Conservation (phyloP, 1,140 invertebrate species). For the Eueides isabella region DNA sequence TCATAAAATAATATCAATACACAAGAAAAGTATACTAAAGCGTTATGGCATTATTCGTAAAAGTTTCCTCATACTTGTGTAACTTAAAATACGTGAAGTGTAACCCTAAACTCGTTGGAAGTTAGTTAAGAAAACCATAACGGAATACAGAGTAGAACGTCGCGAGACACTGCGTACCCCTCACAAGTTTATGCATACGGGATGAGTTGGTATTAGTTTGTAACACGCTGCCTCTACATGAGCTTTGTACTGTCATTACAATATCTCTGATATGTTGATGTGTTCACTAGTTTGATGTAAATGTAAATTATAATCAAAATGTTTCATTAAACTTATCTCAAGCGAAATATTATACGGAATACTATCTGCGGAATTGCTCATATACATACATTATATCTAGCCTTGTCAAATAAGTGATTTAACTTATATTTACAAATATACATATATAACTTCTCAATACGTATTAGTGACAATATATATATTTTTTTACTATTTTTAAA, state of each 20-base stretch:
- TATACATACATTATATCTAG: not conserved
- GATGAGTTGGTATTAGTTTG: slow-evolving; percentile 67
- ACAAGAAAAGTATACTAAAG: not conserved
- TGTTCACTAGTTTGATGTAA: slow-evolving; percentile 46
- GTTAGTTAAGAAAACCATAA: slow-evolving; percentile 40
- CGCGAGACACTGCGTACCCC: slow-evolving; percentile 38
- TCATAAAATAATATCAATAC: not conserved
- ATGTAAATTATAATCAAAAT: slow-evolving; percentile 43
- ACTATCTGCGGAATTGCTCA: not conserved
- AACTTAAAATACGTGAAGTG: slow-evolving; percentile 17
- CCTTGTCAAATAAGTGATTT: not conserved
- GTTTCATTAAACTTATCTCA: slow-evolving; percentile 29
- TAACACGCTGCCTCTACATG: slow-evolving; percentile 46
- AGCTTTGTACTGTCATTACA: slow-evolving; percentile 62
- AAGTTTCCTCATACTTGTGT: not conserved
- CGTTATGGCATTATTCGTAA: not conserved
- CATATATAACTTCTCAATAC: not conserved
- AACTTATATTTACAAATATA: not conserved
- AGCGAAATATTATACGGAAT: slow-evolving; percentile 27
- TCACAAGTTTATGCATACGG: slow-evolving; percentile 64
- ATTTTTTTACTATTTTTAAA: no score
- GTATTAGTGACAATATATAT: not conserved
- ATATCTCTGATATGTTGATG: slow-evolving; percentile 66
- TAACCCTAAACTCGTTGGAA: slow-evolving; percentile 34
- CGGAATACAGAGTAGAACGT: slow-evolving; percentile 38